A percentile compares a stretch with the other conserved stretches of the same genome.
These are phyloP conservation scores for Cephus pygmeus DNA, from an alignment of 2,888 invertebrate species.

Conservation along the genomic window DNA sequence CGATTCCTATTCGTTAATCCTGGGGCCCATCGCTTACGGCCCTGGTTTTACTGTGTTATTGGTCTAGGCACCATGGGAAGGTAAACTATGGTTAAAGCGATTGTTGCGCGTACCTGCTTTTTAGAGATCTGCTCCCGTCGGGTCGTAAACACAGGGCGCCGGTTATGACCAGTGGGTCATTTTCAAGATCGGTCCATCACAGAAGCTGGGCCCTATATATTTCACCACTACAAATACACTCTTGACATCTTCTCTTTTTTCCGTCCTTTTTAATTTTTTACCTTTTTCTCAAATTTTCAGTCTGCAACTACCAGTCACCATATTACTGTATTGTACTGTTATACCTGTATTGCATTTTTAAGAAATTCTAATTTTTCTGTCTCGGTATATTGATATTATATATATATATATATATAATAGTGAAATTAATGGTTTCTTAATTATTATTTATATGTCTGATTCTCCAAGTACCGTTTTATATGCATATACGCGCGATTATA, in stretches of 20 bases:
- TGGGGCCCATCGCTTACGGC: not conserved
- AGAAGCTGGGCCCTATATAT: slow-evolving; percentile 21
- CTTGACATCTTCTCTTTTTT: slow-evolving; percentile 11
- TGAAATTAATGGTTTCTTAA: not conserved
- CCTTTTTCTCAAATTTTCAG: not conserved
- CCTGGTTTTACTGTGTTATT: slow-evolving; percentile 23
- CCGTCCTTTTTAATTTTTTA: not conserved
- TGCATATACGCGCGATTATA: not conserved
- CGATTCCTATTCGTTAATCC: not conserved
- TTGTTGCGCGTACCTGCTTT: slow-evolving; percentile 50
- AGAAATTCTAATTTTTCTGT: too few species aligned
- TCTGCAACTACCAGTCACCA: not conserved
- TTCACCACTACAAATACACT: slow-evolving; percentile 14
- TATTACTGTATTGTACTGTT: not conserved
- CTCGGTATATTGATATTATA: too few species aligned
- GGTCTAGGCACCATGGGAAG: slow-evolving; percentile 19
- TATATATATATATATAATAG: too few species aligned
- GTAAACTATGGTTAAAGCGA: slow-evolving; percentile 42
- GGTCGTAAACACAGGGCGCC: slow-evolving; percentile 53
- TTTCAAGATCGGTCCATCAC: slow-evolving; percentile 27
- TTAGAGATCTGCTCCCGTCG: slow-evolving; percentile 49
- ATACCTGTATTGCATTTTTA: not conserved
- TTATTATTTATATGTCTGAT: not conserved
- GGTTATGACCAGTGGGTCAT: slow-evolving; percentile 41
- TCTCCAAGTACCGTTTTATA: not conserved